A percentile compares a stretch with the other conserved stretches of the same genome.
Conservation (phyloP, 2,888 invertebrate species). For the Meganola albula region DNA sequence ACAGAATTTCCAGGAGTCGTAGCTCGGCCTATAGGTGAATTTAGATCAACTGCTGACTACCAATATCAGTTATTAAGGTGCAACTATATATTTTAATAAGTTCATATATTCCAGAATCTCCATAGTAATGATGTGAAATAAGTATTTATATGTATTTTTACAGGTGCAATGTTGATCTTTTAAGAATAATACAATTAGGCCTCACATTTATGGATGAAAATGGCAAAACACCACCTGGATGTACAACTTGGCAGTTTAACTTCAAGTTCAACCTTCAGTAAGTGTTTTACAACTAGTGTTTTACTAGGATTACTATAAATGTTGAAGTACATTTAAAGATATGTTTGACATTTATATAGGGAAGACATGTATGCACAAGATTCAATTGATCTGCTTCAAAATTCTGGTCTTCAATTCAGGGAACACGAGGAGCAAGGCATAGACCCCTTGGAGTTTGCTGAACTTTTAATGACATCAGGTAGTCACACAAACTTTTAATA, state of each 20-base stretch:
- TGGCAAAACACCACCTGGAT: constrained; percentile 94
- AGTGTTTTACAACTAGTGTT: constrained; percentile 44
- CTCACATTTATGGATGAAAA: constrained; percentile 98
- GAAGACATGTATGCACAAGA: constrained; percentile 99
- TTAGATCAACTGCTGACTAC: constrained; percentile 93
- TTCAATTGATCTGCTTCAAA: constrained; percentile 97
- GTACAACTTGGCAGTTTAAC: constrained; percentile 99
- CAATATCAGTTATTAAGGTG: constrained; percentile 93
- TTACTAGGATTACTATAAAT: background rate
- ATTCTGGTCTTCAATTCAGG: constrained; percentile 98
- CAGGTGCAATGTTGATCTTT: constrained; percentile 96
- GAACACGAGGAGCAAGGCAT: constrained; percentile 99
- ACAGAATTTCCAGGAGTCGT: constrained; percentile 99
- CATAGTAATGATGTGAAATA: no score
- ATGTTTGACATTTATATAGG: constrained; percentile 63
- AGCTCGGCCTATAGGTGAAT: constrained; percentile 97
- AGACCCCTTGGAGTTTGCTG: constrained; percentile 97
- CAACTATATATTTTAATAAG: background rate
- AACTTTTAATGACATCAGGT: constrained; percentile 98
- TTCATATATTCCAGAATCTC: background rate
- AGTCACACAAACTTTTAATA: background rate
- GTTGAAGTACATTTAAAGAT: background rate
- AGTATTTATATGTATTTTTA: no score
- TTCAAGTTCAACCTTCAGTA: constrained; percentile 98
- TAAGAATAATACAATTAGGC: constrained; percentile 97